Base-by-base conservation (phyloP, 2,113 vertebrate species). In the Gymnocephalus cernua region DNA sequence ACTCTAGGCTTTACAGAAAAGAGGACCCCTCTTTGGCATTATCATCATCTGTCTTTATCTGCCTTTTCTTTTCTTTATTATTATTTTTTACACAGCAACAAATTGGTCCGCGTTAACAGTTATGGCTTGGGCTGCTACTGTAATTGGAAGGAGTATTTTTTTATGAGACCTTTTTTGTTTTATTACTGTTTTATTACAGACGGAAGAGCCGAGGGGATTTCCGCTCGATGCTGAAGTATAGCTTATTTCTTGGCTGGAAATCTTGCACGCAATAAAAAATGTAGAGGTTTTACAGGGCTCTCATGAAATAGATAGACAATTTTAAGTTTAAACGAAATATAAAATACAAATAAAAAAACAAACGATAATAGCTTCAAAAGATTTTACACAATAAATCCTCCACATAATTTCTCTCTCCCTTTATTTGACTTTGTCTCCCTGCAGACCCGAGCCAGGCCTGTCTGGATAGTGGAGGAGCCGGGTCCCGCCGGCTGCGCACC, bases 401-500 rank as follows among this genome's bases (percentile, higher is more conserved):
- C 25, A 21, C 23, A 2, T 71, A 53, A 54, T 32, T 32, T 35
- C 2, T n/a, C 3, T 50, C 3, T 25, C 23, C 19, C 4, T 70
- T 38, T 45, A 16, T 70, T 4, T 53, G 4, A 74, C 2, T 67
- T 4, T 61, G 19, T 58, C 21, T 84, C 64, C 19, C 80, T 74
- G 35, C 89, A 98, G 97, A 97, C 47, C 72, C 86, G 41, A 65
- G 80, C 15, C 94, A 94, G 83, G 96, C 95, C 64, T 88, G 86
- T 68, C 74, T 95, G n/a, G 98, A 99, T 56, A 80, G 69, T 21
- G 92, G 93, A n/a, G 61, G 95, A 90, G 80, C 89, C 50, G 96
- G 96, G 51, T 96, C 96, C 64, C 80, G 98, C 50, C 92, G 98
- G 71, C 92, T 99, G 83, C 96, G 98, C 85, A 99, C 98, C 2